Conservation (phyloP, 1,140 invertebrate species). For the Zaprionus taronus region DNA sequence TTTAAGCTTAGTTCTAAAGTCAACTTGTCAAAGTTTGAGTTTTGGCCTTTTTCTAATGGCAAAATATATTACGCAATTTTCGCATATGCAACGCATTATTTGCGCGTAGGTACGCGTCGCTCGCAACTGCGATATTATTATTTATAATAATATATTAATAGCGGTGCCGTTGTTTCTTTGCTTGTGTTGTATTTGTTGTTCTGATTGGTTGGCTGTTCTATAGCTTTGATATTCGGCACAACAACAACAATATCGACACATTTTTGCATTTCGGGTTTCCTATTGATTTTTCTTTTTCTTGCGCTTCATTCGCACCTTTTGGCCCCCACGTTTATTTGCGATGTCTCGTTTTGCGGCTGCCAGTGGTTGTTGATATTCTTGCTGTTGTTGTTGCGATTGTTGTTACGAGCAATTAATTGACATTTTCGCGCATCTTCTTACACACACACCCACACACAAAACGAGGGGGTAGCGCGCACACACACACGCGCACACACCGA, state of each 20-base stretch:
- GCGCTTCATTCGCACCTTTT: constrained; percentile 77
- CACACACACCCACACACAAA: constrained; percentile 28
- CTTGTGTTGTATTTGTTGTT: constrained; percentile 26
- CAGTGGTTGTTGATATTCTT: constrained; percentile 21
- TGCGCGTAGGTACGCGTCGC: constrained; percentile 43
- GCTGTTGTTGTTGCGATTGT: constrained; percentile 46
- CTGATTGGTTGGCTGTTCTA: constrained; percentile 33
- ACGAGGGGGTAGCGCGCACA: constrained; percentile 7
- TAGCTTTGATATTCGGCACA: constrained; percentile 47
- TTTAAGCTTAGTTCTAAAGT: constrained; percentile 61
- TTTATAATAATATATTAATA: constrained; percentile 60
- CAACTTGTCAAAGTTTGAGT: constrained; percentile 40
- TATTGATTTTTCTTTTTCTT: constrained; percentile 82
- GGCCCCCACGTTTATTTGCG: constrained; percentile 59
- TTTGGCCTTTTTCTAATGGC: constrained; percentile 41
- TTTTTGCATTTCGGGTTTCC: constrained; percentile 60
- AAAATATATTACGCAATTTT: constrained; percentile 73
- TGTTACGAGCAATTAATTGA: constrained; percentile 66
- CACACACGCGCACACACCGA: constrained; percentile 29
- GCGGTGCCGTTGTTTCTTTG: constrained; percentile 26
- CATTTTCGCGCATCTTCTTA: constrained; percentile 68
- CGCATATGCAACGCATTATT: constrained; percentile 66
- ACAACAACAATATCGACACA: constrained; percentile 59
- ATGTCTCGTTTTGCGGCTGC: constrained; percentile 31
- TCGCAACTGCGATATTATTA: constrained; percentile 46